These are phyloP conservation scores for Hymenopus coronatus DNA, from an alignment of 2,888 invertebrate genomes.

Conservation along the genomic window DNA sequence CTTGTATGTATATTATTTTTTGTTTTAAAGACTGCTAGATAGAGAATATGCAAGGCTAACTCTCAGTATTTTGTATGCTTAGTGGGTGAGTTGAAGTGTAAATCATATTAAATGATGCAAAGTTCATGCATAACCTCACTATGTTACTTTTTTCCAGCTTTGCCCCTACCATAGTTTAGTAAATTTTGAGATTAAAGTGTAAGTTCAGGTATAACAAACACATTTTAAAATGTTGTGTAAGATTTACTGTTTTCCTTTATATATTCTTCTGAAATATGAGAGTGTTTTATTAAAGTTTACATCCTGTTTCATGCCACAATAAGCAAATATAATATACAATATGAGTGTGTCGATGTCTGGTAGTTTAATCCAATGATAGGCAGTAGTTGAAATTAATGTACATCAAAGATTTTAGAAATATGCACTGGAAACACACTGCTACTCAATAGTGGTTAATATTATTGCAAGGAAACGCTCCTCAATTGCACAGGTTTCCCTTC, in stretches of 20 bases:
- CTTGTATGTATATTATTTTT: background rate
- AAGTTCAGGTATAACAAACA: background rate
- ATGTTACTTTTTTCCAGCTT: background rate
- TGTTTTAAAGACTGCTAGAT: background rate
- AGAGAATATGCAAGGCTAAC: background rate
- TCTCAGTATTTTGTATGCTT: background rate
- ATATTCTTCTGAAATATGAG: too few species aligned
- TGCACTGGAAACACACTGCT: too few species aligned
- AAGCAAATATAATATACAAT: too few species aligned
- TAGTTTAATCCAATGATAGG: too few species aligned
- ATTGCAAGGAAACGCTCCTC: too few species aligned
- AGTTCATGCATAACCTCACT: background rate
- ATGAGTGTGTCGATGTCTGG: too few species aligned
- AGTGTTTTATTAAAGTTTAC: too few species aligned
- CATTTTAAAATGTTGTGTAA: background rate
- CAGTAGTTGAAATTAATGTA: too few species aligned
- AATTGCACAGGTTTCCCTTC: too few species aligned
- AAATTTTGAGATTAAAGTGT: background rate
- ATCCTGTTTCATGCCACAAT: too few species aligned
- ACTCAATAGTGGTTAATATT: too few species aligned
- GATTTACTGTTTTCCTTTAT: background rate
- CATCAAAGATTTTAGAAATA: too few species aligned
- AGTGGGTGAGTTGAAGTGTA: background rate
- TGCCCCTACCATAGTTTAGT: background rate
- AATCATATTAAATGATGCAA: background rate